phyloP scores from a whole-genome alignment of 2,113 vertebrate genomes.

The Tragelaphus strepsiceros region DNA sequence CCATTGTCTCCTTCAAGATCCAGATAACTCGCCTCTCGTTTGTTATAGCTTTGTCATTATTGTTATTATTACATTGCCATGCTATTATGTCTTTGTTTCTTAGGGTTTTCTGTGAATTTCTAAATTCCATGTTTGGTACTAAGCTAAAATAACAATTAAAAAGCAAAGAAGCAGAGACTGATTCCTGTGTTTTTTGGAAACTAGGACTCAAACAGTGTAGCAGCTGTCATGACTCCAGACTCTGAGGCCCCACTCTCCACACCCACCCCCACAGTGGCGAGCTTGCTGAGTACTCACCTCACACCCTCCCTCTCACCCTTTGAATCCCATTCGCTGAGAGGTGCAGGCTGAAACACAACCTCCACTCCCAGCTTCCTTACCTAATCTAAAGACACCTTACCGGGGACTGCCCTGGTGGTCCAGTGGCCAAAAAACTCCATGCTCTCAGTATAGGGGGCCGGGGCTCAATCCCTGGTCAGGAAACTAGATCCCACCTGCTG shows the following conservation, averaged over 20 bases:
- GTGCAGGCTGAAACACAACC: not conserved
- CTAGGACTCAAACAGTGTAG: not conserved
- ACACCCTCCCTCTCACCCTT: no score
- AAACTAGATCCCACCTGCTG: not conserved
- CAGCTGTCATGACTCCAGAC: not conserved
- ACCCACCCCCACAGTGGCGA: accelerated
- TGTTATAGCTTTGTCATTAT: not conserved
- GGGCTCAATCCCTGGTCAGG: not conserved
- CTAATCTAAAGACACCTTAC: not conserved
- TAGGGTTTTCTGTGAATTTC: not conserved
- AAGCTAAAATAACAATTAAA: not conserved
- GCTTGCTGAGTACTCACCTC: not conserved
- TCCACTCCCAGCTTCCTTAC: not conserved
- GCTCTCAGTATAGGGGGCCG: not conserved
- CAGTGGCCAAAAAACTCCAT: not conserved
- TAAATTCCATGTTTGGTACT: not conserved
- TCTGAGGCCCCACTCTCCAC: not conserved
- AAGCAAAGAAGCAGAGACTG: not conserved
- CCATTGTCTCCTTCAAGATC: not conserved
- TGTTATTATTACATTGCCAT: not conserved
- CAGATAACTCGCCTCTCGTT: not conserved
- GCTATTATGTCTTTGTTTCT: not conserved
- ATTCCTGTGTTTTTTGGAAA: not conserved
- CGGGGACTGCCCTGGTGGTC: not conserved
- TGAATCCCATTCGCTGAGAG: not conserved